Conservation (phyloP, 30 jellyfish, hydroid and myxozoan species). For the Haliclystus octoradiatus region DNA sequence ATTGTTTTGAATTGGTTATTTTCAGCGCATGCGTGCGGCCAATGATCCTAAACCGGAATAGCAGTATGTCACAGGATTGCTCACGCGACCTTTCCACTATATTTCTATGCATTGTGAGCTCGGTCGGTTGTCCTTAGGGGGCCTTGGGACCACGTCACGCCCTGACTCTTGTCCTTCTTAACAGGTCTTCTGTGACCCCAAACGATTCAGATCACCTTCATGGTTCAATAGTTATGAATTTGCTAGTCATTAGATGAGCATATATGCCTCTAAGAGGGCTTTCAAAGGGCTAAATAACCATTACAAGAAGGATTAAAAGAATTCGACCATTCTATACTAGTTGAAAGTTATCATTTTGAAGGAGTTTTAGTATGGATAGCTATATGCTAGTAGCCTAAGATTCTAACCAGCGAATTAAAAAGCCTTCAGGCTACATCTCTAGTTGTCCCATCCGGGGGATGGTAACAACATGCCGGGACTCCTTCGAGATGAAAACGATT, state of each 20-base stretch:
- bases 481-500: constrained; percentile 44
- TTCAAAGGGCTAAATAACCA: neutral
- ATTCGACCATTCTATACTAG: too few species aligned
- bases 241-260: neutral
- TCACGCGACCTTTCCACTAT: neutral
- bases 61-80: too few species aligned
- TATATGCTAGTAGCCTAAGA: too few species aligned
- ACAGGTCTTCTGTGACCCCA: neutral
- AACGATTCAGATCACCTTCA: neutral
- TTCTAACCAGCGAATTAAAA: too few species aligned
- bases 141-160: neutral
- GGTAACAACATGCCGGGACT: constrained; percentile 61
- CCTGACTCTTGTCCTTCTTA: neutral
- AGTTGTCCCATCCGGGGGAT: too few species aligned
- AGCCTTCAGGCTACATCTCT: too few species aligned
- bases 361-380: too few species aligned
- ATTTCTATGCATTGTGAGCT: neutral
- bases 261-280: neutral
- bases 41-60: too few species aligned
- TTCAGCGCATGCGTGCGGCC: too few species aligned
- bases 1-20: too few species aligned
- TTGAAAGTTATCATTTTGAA: too few species aligned
- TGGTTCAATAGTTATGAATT: neutral
- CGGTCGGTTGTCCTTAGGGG: neutral
- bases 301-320: too few species aligned